Conservation (phyloP, 2,888 invertebrate species). For the Myopa tessellatipennis region DNA sequence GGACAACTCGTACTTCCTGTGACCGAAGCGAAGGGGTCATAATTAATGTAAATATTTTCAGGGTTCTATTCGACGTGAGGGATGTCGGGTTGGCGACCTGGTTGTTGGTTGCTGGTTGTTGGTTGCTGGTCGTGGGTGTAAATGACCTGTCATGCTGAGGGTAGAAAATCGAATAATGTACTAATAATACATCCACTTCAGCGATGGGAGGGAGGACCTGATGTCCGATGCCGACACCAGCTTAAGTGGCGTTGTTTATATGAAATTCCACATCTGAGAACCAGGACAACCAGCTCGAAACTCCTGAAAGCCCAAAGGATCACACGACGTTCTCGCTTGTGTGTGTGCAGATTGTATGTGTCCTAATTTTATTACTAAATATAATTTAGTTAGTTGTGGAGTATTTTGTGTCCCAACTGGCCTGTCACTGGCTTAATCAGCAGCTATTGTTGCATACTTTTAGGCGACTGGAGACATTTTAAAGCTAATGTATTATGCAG, state of each 20-base stretch:
- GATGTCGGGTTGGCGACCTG: neutral
- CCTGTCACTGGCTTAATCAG: neutral
- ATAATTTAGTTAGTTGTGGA: constrained; percentile 17
- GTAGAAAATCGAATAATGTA: constrained; percentile 32
- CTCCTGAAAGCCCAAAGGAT: neutral
- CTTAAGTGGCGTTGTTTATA: constrained; percentile 28
- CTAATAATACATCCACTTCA: constrained; percentile 21
- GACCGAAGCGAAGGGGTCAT: constrained; percentile 26
- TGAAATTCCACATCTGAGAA: neutral
- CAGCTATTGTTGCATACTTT: neutral
- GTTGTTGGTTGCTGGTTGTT: neutral
- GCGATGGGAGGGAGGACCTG: neutral
- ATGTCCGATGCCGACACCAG: constrained; percentile 23
- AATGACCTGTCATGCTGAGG: neutral
- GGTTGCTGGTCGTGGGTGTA: neutral
- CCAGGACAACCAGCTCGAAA: neutral
- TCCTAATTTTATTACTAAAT: constrained; percentile 22
- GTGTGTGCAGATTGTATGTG: neutral
- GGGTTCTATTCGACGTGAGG: neutral
- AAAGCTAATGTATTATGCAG: neutral
- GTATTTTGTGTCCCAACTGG: neutral
- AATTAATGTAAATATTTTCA: constrained; percentile 25
- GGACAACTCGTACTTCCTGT: constrained; percentile 15
- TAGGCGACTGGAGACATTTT: neutral
- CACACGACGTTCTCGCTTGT: no score